Evolutionary conservation across 2,888 invertebrate species (phyloP).

Genomic region (Scaptodrosophila latifasciaeformis): DNA sequence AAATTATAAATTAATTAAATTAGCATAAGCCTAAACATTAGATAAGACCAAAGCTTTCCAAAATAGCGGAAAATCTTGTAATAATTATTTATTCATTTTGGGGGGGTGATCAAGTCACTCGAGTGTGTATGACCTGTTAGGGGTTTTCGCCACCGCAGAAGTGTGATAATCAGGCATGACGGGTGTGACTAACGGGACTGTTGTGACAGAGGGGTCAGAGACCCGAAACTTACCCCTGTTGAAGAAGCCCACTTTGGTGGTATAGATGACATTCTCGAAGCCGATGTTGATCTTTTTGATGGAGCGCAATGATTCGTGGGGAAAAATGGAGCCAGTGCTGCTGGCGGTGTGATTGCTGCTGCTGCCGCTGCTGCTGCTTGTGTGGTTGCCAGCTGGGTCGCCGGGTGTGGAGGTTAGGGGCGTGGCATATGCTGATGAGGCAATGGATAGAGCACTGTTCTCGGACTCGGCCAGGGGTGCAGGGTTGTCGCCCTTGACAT

Average conservation of each 20-base stretch:
- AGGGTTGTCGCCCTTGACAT: conserved; percentile 18
- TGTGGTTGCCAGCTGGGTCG: conserved; percentile 6
- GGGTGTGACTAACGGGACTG: too few species aligned
- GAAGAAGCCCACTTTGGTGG: conserved; percentile 65
- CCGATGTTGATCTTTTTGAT: conserved; percentile 68
- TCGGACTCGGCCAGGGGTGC: conserved; percentile 43
- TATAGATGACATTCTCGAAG: conserved; percentile 69
- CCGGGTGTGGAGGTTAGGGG: conserved; percentile 31
- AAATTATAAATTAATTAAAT: too few species aligned
- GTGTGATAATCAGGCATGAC: too few species aligned
- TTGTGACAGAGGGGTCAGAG: too few species aligned
- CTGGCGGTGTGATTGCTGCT: conserved; percentile 18
- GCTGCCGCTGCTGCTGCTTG: conserved; percentile 10
- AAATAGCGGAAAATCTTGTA: too few species aligned
- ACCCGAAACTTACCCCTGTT: conserved; percentile 69
- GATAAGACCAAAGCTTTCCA: too few species aligned
- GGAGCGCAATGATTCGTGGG: conserved; percentile 57
- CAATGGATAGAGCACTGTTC: conserved; percentile 31
- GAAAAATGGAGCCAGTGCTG: conserved; percentile 48
- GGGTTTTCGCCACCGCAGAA: too few species aligned
- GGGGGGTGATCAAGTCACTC: too few species aligned
- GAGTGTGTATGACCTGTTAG: too few species aligned
- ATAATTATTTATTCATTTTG: too few species aligned
- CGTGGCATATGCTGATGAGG: conserved; percentile 43
- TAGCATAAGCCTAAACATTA: too few species aligned